Evolutionary conservation across 1,140 invertebrate genomes (phyloP).

Genomic region (Diorhabda carinulata): DNA sequence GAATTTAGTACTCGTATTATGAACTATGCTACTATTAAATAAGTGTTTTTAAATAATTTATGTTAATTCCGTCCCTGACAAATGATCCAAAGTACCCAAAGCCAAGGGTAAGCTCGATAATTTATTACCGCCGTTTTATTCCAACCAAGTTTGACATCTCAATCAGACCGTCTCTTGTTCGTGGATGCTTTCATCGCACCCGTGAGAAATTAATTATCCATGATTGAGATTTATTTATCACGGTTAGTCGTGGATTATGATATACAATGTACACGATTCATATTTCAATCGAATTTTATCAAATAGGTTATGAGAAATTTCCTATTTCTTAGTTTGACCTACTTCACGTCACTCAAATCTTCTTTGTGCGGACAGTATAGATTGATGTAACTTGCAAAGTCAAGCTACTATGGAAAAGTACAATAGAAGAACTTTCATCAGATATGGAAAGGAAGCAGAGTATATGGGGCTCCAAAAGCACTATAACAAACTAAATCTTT

Average conservation of each 20-base stretch:
- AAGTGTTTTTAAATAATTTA: too few species aligned
- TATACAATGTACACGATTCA: conserved; percentile 25
- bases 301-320: neutral
- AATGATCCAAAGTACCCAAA: too few species aligned
- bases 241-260: neutral
- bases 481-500: too few species aligned
- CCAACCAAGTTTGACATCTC: conserved; percentile 36
- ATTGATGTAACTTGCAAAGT: too few species aligned
- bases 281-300: conserved; percentile 15
- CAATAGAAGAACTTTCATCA: too few species aligned
- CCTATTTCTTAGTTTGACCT: neutral
- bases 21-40: too few species aligned
- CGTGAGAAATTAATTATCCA: conserved; percentile 45
- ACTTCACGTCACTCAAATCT: too few species aligned
- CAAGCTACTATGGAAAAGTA: too few species aligned
- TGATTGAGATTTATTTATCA: conserved; percentile 42
- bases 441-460: too few species aligned
- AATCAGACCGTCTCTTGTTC: conserved; percentile 42
- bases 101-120: conserved; percentile 39
- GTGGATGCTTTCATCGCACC: conserved; percentile 38
- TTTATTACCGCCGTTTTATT: conserved; percentile 40
- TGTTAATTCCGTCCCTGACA: too few species aligned
- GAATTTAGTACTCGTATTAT: neutral
- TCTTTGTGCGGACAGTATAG: too few species aligned
- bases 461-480: too few species aligned